phyloP scores from a whole-genome alignment of 2,113 vertebrate genomes.

The Micronisus gabar region DNA sequence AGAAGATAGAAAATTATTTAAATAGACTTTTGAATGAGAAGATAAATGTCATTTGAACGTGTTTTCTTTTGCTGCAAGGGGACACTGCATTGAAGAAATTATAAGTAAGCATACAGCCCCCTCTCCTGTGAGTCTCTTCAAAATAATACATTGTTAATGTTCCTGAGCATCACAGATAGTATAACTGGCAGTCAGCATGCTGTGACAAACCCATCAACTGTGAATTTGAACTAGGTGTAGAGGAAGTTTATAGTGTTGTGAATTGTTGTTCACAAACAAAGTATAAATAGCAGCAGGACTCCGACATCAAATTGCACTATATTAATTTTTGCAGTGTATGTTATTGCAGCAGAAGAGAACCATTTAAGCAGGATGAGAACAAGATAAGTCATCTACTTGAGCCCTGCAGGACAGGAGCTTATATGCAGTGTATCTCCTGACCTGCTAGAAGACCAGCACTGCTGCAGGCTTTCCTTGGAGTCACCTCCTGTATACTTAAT shows the following conservation, averaged over 20 bases:
- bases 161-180: not conserved
- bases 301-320: not conserved
- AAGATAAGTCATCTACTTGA: not conserved
- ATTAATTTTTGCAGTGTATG: not conserved
- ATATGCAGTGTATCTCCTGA: not conserved
- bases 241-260: not conserved
- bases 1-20: not conserved
- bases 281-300: not conserved
- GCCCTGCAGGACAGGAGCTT: not conserved
- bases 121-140: not conserved
- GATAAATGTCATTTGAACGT: not conserved
- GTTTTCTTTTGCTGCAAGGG: not conserved
- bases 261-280: not conserved
- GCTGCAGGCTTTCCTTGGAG: not conserved
- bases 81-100: not conserved
- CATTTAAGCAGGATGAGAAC: not conserved
- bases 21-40: not conserved
- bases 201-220: not conserved
- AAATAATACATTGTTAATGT: accelerated
- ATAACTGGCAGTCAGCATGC: not conserved
- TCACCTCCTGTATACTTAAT: accelerated
- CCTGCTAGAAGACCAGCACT: not conserved
- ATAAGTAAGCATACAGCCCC: not conserved
- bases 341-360: not conserved
- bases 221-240: not conserved